A percentile compares a stretch with the other conserved stretches of the same genome.
These are phyloP conservation scores for Gandaritis pyraliata DNA, from an alignment of 2,888 invertebrate species.

Conservation along the genomic window DNA sequence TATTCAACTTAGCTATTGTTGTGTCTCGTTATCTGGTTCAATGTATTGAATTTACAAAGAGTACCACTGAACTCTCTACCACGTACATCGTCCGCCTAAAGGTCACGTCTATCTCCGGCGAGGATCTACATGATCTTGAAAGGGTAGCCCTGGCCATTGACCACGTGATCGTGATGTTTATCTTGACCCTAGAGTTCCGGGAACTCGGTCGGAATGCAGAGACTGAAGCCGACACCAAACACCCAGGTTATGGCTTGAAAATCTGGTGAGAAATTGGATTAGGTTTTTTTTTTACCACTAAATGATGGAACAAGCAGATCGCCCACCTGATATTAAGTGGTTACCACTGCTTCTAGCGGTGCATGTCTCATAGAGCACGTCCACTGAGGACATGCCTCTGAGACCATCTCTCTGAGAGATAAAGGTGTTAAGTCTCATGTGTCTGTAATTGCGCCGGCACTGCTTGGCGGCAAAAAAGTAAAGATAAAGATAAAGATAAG, in stretches of 20 bases:
- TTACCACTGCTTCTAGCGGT: too few species aligned
- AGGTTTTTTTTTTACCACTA: too few species aligned
- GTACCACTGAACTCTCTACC: slow-evolving; percentile 2
- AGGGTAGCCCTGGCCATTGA: slow-evolving; percentile 24
- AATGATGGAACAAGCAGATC: too few species aligned
- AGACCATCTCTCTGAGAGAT: too few species aligned
- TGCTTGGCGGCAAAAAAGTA: too few species aligned
- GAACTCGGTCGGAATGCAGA: slow-evolving; percentile 39
- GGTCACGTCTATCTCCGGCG: slow-evolving; percentile 18
- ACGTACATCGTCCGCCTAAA: slow-evolving; percentile 9
- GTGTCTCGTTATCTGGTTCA: background rate
- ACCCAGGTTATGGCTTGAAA: slow-evolving; percentile 24
- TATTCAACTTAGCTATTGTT: too few species aligned
- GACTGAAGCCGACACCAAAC: slow-evolving; percentile 46
- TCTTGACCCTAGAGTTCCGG: slow-evolving; percentile 31
- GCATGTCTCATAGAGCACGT: too few species aligned
- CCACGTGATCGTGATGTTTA: slow-evolving; percentile 37
- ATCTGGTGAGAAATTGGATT: background rate
- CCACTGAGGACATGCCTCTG: too few species aligned
- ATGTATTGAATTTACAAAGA: background rate
- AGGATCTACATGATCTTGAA: slow-evolving; percentile 22
- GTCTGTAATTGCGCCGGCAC: too few species aligned
- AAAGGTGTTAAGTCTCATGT: too few species aligned
- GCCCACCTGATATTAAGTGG: too few species aligned
- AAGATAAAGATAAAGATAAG: too few species aligned